Evolutionary conservation across 2,888 invertebrate genomes (phyloP).

Genomic region (Eucera pruinosa): DNA sequence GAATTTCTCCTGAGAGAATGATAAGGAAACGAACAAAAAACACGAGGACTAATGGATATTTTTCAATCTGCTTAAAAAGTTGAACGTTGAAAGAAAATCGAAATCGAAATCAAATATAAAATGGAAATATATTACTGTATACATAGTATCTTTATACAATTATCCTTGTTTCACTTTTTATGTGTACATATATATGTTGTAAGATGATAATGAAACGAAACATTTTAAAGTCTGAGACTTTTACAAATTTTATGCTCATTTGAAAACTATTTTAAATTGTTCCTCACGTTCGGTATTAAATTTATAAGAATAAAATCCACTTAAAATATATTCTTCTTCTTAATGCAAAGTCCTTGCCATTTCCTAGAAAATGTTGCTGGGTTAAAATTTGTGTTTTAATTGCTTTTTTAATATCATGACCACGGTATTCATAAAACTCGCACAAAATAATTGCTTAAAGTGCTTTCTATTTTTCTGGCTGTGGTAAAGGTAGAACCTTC

Average conservation of each 20-base stretch:
- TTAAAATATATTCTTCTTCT: neutral
- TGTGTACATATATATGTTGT: too few species aligned
- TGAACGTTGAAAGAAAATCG: too few species aligned
- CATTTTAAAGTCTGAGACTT: too few species aligned
- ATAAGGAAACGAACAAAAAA: constrained; percentile 4
- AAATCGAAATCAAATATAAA: too few species aligned
- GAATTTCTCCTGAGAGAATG: too few species aligned
- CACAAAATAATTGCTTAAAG: neutral
- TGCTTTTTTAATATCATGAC: neutral
- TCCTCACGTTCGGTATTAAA: neutral
- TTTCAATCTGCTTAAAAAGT: neutral
- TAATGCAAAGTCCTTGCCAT: neutral
- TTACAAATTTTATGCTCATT: too few species aligned
- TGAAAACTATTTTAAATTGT: too few species aligned
- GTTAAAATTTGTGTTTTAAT: neutral
- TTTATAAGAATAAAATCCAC: neutral
- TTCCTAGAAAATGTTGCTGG: neutral
- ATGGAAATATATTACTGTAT: too few species aligned
- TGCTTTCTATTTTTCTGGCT: neutral
- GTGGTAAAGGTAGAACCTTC: constrained; percentile 4
- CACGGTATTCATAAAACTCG: neutral
- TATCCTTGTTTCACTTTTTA: too few species aligned
- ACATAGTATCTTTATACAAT: too few species aligned
- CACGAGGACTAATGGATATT: neutral
- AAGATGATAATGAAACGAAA: too few species aligned